These are phyloP conservation scores for Taenioides sp. DNA, from an alignment of 2,797 vertebrate species.

Conservation along the genomic window DNA sequence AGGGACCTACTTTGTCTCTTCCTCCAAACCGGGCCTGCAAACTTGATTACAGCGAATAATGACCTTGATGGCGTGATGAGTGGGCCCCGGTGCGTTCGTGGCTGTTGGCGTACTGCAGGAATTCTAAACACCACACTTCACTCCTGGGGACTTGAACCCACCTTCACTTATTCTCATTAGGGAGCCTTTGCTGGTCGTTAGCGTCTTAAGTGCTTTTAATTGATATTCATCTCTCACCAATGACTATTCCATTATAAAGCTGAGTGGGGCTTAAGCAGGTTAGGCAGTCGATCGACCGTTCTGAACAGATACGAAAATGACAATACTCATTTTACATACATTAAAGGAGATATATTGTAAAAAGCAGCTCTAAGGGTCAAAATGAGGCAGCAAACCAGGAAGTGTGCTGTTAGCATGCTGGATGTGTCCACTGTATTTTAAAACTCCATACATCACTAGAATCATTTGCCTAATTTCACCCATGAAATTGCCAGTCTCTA, in stretches of 20 bases:
- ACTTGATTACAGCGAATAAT: conserved; percentile 63
- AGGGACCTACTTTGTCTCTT: conserved; percentile 55
- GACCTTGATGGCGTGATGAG: conserved; percentile 70
- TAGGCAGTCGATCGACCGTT: conserved; percentile 35
- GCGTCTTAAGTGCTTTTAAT: conserved; percentile 79
- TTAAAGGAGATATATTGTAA: no score
- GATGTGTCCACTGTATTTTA: no score
- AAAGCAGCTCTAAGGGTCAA: no score
- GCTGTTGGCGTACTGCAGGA: conserved; percentile 65
- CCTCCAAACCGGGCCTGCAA: conserved; percentile 48
- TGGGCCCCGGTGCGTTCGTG: conserved; percentile 47
- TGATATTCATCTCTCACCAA: conserved; percentile 77
- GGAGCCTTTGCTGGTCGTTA: conserved; percentile 76
- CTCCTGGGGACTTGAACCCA: conserved; percentile 70
- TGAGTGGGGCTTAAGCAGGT: conserved; percentile 62
- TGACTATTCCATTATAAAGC: conserved; percentile 75
- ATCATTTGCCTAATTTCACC: no score
- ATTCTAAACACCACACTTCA: conserved; percentile 64
- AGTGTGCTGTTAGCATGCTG: no score
- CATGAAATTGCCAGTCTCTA: no score
- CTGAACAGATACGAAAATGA: background rate
- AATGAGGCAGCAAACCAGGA: no score
- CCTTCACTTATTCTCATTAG: conserved; percentile 81
- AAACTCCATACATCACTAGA: no score
- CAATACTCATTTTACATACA: no score